Percentiles rank a stretch among this genome's conserved stretches.
These are phyloP conservation scores for Tuta absoluta DNA, from an alignment of 2,888 invertebrate species.

Conservation along the genomic window DNA sequence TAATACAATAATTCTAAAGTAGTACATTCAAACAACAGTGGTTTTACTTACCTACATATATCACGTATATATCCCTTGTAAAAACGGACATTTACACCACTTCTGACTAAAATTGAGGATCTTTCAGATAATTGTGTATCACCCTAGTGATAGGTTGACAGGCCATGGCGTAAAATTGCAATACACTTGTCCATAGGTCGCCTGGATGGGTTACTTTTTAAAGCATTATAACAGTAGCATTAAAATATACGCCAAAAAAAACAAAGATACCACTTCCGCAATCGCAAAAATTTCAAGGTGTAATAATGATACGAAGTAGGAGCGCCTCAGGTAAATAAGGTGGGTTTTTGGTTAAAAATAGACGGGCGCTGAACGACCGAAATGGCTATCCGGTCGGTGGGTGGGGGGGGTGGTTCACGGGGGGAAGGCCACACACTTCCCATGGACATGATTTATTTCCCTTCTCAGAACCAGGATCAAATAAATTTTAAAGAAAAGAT, in stretches of 20 bases:
- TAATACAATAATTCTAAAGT: too few species aligned
- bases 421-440: constrained; percentile 30
- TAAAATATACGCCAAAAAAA: not conserved
- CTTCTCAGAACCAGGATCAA: constrained; percentile 34
- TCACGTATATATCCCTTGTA: too few species aligned
- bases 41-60: too few species aligned
- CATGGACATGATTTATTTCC: constrained; percentile 39
- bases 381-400: constrained; percentile 30
- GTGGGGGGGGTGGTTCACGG: constrained; percentile 2
- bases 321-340: constrained; percentile 20
- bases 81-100: too few species aligned
- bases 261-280: not conserved
- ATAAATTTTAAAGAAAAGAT: constrained; percentile 11
- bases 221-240: not conserved
- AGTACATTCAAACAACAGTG: too few species aligned
- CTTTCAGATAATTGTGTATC: too few species aligned
- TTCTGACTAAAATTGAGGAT: too few species aligned
- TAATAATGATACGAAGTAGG: constrained; percentile 18
- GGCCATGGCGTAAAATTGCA: too few species aligned
- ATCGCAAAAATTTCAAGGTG: constrained; percentile 1
- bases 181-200: too few species aligned
- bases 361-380: constrained; percentile 34
- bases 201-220: too few species aligned
- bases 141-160: too few species aligned
- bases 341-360: constrained; percentile 39